Evolutionary conservation across 2,888 invertebrate genomes (phyloP).

Genomic region (Ennomos erosarius): DNA sequence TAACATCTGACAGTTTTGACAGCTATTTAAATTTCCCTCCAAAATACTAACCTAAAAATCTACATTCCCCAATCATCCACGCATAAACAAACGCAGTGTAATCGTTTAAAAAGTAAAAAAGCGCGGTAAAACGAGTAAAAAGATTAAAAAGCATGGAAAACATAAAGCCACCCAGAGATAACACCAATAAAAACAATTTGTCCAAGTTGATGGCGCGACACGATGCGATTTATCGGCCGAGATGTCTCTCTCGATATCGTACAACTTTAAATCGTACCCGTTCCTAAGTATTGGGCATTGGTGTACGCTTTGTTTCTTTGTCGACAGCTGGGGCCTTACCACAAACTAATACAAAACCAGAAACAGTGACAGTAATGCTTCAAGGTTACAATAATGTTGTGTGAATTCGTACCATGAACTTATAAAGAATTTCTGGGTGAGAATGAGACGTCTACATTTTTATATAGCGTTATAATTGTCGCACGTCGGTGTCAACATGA

Average conservation of each 20-base stretch:
- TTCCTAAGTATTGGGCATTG: slow-evolving; percentile 39
- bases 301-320: slow-evolving; percentile 37
- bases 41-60: slow-evolving; percentile 18
- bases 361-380: no score
- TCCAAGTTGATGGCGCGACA: slow-evolving; percentile 70
- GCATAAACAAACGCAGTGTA: slow-evolving; percentile 31
- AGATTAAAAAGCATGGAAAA: slow-evolving; percentile 57
- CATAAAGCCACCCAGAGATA: slow-evolving; percentile 79
- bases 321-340: no score
- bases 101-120: slow-evolving; percentile 44
- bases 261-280: slow-evolving; percentile 54
- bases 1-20: no score
- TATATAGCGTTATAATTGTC: no score
- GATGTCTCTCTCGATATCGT: slow-evolving; percentile 59
- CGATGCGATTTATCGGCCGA: slow-evolving; percentile 76
- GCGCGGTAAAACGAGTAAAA: slow-evolving; percentile 44
- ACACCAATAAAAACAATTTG: slow-evolving; percentile 80
- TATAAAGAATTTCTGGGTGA: no score
- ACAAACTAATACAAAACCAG: no score
- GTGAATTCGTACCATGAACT: no score
- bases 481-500: no score
- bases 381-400: no score
- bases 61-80: slow-evolving; percentile 28
- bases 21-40: no score
- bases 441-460: no score